Percentiles rank a stretch among this genome's conserved stretches.
Conservation (phyloP, 2,113 vertebrate species). For the Silurus glanis region DNA sequence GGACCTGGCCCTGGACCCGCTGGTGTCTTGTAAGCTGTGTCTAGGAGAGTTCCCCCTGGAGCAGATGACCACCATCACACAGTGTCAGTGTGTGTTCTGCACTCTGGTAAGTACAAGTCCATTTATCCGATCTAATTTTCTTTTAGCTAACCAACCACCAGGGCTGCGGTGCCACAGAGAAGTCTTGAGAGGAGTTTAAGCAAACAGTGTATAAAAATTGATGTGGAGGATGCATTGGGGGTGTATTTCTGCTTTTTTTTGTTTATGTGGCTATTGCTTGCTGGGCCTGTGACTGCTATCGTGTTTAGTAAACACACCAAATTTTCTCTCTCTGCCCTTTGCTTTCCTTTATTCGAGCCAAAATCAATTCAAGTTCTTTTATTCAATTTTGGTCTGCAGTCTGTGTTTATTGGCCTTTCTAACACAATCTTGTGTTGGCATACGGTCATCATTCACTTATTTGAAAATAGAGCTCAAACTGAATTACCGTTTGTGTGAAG, state of each 20-base stretch:
- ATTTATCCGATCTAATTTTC: neutral
- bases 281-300: neutral
- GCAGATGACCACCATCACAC: conserved; percentile 96
- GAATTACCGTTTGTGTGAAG: neutral
- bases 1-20: conserved; percentile 94
- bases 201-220: neutral
- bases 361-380: conserved; percentile 29
- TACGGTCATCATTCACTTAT: neutral
- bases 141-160: neutral
- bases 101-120: conserved; percentile 83
- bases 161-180: neutral
- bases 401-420: conserved; percentile 3
- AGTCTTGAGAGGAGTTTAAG: neutral
- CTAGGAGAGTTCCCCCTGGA: conserved; percentile 96
- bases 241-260: neutral
- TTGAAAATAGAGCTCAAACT: conserved; percentile 11
- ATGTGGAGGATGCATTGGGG: neutral
- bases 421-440: neutral
- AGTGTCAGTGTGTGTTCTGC: conserved; percentile 99
- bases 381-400: neutral
- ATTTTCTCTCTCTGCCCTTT: neutral
- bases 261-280: neutral
- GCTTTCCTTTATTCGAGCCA: neutral
- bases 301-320: neutral
- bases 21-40: conserved; percentile 97